These are phyloP conservation scores for Agonopterix subpropinquella DNA, from an alignment of 2,888 invertebrate genomes.

Conservation along the genomic window DNA sequence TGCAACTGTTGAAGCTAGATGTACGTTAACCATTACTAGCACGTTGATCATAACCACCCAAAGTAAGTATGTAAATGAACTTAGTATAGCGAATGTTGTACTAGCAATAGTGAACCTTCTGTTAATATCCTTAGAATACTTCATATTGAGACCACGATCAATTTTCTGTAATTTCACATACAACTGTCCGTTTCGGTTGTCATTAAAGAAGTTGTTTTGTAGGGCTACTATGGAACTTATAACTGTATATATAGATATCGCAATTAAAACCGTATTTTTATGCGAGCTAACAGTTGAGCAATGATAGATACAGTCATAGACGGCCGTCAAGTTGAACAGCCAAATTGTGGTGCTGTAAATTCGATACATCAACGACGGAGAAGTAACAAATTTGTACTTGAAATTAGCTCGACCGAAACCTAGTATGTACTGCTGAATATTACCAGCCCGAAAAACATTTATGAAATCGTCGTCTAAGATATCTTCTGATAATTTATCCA, in stretches of 20 bases:
- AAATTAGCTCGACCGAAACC: slow-evolving; percentile 40
- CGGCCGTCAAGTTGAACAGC: background rate
- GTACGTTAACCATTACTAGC: background rate
- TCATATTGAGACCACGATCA: slow-evolving; percentile 34
- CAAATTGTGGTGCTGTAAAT: slow-evolving; percentile 22
- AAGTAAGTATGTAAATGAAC: background rate
- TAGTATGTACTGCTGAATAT: slow-evolving; percentile 28
- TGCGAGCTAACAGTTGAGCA: no score
- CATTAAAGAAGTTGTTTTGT: slow-evolving; percentile 17
- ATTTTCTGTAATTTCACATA: slow-evolving; percentile 43
- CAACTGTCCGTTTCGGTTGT: slow-evolving; percentile 34
- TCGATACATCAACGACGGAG: slow-evolving; percentile 33
- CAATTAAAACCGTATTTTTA: slow-evolving; percentile 2
- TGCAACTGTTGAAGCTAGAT: background rate
- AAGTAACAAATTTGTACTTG: slow-evolving; percentile 34
- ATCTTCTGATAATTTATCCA: slow-evolving; percentile 29
- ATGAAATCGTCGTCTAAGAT: slow-evolving; percentile 39
- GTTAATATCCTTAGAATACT: slow-evolving; percentile 23
- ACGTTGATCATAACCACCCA: background rate
- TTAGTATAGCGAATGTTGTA: background rate
- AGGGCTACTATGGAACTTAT: slow-evolving; percentile 1
- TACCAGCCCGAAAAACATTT: slow-evolving; percentile 26
- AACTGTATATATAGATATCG: slow-evolving; percentile 14
- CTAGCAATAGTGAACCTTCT: slow-evolving; percentile 4
- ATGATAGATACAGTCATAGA: no score